A percentile compares a stretch with the other conserved stretches of the same genome.
Conservation (phyloP, 2,888 invertebrate species). For the Iselma pallidipennis region DNA sequence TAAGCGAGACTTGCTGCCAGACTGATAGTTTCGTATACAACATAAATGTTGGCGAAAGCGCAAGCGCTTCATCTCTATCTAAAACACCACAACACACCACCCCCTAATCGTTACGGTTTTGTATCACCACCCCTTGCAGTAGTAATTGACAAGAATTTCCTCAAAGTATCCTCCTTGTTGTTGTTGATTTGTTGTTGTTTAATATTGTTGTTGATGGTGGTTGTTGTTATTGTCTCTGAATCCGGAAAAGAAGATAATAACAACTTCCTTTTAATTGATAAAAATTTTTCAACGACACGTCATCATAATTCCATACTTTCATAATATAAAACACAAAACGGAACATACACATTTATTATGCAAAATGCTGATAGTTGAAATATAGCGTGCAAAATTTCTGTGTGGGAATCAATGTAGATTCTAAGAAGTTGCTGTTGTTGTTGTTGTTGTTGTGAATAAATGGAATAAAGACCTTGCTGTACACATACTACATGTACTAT, state of each 20-base stretch:
- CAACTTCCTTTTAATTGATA: slow-evolving; percentile 3
- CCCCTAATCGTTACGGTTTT: slow-evolving; percentile 27
- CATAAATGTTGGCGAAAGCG: slow-evolving; percentile 22
- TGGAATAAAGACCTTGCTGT: background rate
- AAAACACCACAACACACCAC: slow-evolving; percentile 4
- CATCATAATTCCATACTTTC: background rate
- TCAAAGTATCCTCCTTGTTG: background rate
- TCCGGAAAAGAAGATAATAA: background rate
- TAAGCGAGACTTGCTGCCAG: slow-evolving; percentile 28
- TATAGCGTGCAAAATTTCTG: slow-evolving; percentile 5
- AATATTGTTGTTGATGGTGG: background rate
- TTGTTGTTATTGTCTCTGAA: slow-evolving; percentile 11
- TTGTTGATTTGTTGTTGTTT: too few species aligned
- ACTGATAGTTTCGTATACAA: slow-evolving; percentile 27
- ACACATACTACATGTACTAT: too few species aligned
- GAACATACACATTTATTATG: background rate
- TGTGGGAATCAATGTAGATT: slow-evolving; percentile 3
- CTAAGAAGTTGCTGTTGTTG: background rate
- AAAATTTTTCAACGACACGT: background rate
- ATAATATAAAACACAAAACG: background rate
- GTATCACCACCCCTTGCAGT: background rate
- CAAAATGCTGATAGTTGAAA: slow-evolving; percentile 1
- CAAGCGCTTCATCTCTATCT: slow-evolving; percentile 18
- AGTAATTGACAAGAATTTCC: background rate
- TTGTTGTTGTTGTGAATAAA: background rate